phyloP scores from a whole-genome alignment of 2,888 invertebrate species.

The Itoplectis maculator region DNA sequence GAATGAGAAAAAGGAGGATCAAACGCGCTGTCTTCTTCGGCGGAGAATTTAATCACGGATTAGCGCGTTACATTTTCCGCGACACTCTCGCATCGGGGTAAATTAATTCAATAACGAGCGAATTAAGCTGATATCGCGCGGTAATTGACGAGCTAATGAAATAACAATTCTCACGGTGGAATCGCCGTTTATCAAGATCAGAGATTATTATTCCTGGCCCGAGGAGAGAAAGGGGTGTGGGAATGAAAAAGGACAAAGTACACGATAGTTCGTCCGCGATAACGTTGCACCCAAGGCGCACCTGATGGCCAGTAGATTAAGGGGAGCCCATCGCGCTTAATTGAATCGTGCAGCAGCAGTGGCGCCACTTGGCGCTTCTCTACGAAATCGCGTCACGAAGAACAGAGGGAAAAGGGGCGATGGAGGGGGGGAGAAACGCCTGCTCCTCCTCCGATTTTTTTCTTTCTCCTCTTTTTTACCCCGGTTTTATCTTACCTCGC shows the following conservation, averaged over 20 bases:
- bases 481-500: constrained; percentile 29
- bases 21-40: neutral
- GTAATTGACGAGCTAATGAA: constrained; percentile 34
- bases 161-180: constrained; percentile 31
- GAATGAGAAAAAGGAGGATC: neutral
- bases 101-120: constrained; percentile 5
- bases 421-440: too few species aligned
- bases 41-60: neutral
- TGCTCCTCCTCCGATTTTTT: constrained; percentile 15
- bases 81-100: neutral
- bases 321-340: constrained; percentile 65
- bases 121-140: neutral
- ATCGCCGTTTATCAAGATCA: constrained; percentile 34
- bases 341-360: constrained; percentile 44
- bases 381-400: constrained; percentile 64
- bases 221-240: neutral
- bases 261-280: constrained; percentile 56
- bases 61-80: neutral
- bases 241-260: constrained; percentile 37
- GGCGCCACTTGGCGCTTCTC: constrained; percentile 50
- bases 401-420: too few species aligned
- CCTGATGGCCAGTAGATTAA: constrained; percentile 64
- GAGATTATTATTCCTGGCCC: constrained; percentile 32
- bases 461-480: constrained; percentile 1
- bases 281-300: constrained; percentile 49